These are phyloP conservation scores for Papilio xuthus DNA, from an alignment of 1,140 invertebrate genomes.

Conservation along the genomic window DNA sequence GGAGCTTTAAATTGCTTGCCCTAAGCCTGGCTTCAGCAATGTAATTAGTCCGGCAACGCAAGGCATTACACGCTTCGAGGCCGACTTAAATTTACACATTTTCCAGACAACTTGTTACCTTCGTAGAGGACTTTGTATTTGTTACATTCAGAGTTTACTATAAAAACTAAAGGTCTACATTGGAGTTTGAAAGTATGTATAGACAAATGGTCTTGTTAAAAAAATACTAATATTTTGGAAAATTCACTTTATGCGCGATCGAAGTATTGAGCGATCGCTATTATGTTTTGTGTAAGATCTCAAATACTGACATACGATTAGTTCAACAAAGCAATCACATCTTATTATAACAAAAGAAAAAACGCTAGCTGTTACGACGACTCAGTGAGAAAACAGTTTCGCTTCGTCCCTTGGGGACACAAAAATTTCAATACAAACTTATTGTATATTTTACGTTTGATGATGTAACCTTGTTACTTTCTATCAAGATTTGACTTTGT, in stretches of 20 bases:
- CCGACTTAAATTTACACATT: constrained; percentile 8
- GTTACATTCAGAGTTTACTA: too few relatives aligned
- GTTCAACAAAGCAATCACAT: constrained; percentile 3
- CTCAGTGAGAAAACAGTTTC: neutral
- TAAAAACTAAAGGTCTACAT: neutral
- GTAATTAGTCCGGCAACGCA: neutral
- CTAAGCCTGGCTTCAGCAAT: neutral
- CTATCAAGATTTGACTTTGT: neutral
- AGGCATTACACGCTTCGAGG: neutral
- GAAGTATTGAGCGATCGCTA: neutral
- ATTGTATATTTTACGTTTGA: constrained; percentile 16
- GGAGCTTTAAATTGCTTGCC: constrained; percentile 10
- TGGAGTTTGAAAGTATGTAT: neutral
- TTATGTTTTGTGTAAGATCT: neutral
- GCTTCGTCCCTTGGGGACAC: neutral
- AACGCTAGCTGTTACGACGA: neutral
- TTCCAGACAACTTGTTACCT: neutral
- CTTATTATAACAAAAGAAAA: neutral
- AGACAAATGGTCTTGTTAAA: neutral
- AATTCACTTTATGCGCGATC: too few relatives aligned
- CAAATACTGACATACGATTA: constrained; percentile 9
- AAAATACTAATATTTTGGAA: neutral
- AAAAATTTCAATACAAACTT: constrained; percentile 22
- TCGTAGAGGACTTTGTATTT: neutral
- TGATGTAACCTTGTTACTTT: neutral